A percentile compares a stretch with the other conserved stretches of the same genome.
These are phyloP conservation scores for Puntigrus tetrazona DNA, from an alignment of 2,113 vertebrate genomes.

Conservation along the genomic window DNA sequence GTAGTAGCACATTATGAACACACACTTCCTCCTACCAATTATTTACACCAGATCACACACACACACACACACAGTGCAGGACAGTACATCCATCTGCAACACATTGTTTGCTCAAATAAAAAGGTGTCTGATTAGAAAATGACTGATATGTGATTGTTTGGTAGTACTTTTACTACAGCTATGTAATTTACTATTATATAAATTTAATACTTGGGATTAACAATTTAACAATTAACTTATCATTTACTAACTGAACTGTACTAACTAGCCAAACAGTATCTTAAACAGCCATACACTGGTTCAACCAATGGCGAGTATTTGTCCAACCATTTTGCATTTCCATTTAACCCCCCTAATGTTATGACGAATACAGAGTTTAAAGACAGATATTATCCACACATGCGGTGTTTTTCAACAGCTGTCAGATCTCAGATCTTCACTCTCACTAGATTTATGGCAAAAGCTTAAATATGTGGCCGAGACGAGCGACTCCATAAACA, in stretches of 20 bases:
- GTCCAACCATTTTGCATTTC: neutral
- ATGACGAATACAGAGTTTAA: neutral
- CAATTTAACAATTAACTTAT: too few relatives aligned
- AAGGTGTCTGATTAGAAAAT: neutral
- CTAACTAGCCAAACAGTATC: neutral
- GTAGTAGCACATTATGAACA: neutral
- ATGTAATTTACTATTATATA: too few relatives aligned
- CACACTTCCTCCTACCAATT: neutral
- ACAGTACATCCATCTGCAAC: neutral
- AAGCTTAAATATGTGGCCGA: neutral
- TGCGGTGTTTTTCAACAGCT: neutral
- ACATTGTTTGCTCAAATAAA: neutral
- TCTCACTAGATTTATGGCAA: neutral
- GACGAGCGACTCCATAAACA: neutral
- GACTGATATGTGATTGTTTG: neutral
- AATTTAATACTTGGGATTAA: too few relatives aligned
- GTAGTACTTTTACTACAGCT: too few relatives aligned
- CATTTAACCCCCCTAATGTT: neutral
- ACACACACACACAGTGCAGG: neutral
- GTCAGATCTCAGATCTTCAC: slow-evolving; percentile 1
- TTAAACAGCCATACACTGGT: neutral
- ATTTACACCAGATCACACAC: slow-evolving; percentile 14
- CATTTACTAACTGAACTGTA: neutral
- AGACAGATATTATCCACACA: neutral
- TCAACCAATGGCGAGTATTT: neutral